These are phyloP conservation scores for Listronotus bonariensis DNA, from an alignment of 1,140 invertebrate species.

Conservation along the genomic window DNA sequence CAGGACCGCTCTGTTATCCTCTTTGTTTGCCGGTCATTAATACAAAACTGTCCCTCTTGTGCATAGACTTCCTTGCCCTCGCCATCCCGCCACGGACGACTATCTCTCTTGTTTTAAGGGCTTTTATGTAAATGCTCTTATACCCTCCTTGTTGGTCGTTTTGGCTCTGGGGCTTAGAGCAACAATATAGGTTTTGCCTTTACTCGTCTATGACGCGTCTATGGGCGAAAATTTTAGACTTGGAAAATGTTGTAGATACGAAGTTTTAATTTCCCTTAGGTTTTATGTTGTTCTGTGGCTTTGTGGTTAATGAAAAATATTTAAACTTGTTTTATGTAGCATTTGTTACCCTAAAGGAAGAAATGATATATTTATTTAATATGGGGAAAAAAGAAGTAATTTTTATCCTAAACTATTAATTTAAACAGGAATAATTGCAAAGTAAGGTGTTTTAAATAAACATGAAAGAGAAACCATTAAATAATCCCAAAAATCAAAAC, in stretches of 20 bases:
- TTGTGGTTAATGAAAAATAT: too few species aligned
- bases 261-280: not conserved
- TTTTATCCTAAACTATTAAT: too few species aligned
- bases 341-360: too few species aligned
- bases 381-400: too few species aligned
- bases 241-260: not conserved
- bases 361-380: too few species aligned
- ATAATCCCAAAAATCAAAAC: too few species aligned
- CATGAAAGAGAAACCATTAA: too few species aligned
- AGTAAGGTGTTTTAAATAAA: too few species aligned
- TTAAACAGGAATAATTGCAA: too few species aligned
- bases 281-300: not conserved
- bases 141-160: slow-evolving; percentile 18
- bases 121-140: slow-evolving; percentile 28
- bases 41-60: slow-evolving; percentile 49
- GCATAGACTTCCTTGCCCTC: slow-evolving; percentile 35
- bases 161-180: slow-evolving; percentile 12
- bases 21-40: slow-evolving; percentile 50
- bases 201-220: slow-evolving; percentile 10
- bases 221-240: not conserved
- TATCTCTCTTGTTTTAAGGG: slow-evolving; percentile 23
- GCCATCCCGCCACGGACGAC: slow-evolving; percentile 4
- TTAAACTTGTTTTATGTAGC: too few species aligned
- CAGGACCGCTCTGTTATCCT: slow-evolving; percentile 33
- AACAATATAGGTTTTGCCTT: slow-evolving; percentile 3